A percentile compares a stretch with the other conserved stretches of the same genome.
phyloP scores from a whole-genome alignment of 2,797 vertebrate genomes.

The Nannoperca australis region DNA sequence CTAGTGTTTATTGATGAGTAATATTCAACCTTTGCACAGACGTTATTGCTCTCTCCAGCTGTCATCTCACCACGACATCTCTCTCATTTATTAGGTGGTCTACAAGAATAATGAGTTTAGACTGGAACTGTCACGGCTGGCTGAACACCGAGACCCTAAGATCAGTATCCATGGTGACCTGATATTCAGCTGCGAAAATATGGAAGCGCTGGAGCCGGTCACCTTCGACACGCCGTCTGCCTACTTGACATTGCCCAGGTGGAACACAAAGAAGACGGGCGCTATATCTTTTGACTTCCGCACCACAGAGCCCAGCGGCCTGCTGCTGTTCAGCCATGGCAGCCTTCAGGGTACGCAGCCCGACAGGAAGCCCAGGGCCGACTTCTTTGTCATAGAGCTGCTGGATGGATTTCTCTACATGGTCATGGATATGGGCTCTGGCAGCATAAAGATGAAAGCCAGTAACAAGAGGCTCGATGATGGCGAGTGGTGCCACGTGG shows the following conservation, averaged over 20 bases:
- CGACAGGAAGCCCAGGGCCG: conserved; percentile 84
- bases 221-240: conserved; percentile 90
- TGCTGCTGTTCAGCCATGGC: conserved; percentile 93
- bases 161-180: conserved; percentile 93
- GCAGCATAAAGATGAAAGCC: conserved; percentile 92
- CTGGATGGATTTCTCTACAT: conserved; percentile 93
- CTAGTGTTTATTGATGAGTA: conserved; percentile 62
- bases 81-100: conserved; percentile 86
- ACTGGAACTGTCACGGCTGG: conserved; percentile 93
- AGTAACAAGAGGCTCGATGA: conserved; percentile 91
- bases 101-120: conserved; percentile 98
- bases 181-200: conserved; percentile 92
- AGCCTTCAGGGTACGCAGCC: conserved; percentile 78
- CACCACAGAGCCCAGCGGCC: conserved; percentile 91
- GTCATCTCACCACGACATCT: conserved; percentile 64
- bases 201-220: conserved; percentile 93
- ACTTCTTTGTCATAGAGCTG: conserved; percentile 93
- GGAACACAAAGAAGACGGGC: conserved; percentile 92
- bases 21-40: conserved; percentile 57
- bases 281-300: conserved; percentile 96
- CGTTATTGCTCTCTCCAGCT: conserved; percentile 34
- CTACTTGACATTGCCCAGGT: conserved; percentile 90
- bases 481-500: conserved; percentile 96
- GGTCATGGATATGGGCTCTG: conserved; percentile 94
- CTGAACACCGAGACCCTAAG: conserved; percentile 90